Evolutionary conservation across 2,888 invertebrate species (phyloP), one percentile per base, ranked within the genome.

Genomic region (Aquatica leii): DNA sequence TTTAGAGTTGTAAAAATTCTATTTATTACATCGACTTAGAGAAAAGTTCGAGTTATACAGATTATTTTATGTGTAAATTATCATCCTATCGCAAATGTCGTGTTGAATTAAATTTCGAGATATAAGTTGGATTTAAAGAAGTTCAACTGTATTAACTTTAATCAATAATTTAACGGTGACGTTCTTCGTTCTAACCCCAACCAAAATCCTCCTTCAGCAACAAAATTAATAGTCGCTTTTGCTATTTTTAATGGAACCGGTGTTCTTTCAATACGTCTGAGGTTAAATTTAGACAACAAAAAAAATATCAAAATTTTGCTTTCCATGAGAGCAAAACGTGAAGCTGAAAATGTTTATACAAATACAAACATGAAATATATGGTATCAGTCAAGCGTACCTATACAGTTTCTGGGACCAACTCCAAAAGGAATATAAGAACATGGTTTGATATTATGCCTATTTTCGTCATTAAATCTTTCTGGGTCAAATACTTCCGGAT

Each of bases 341-440:
- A 55, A 9, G 20, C 55, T 55, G 4, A 81, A 75, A 18, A 59
- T 87, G 82, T 11, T 81, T 82, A 81, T 74, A 24, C 24, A 24
- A 24, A 24, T 4, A 73, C 0, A 86, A 24, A 24, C 2, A 24
- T 24, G 24, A 4, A 17, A 15, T 9, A 5, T 3, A 9, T 46
- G 14, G 9, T 20, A 1, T 80, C n/a, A n/a, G n/a, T n/a, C n/a
- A n/a, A n/a, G 12, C 4, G 9, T 46, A 6, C 46, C 46, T 5
- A 46, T 46, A 8, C 46, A 46, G n/a, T 18, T 46, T 15, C 46
- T 15, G 17, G 46, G 46, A 2, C 46, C 46, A 3, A 46, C 8
- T 8, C 46, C 46, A 18, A 46, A 46, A 11, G 46, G 46, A 18
- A 46, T 2, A n/a, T 46, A 46, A 17, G 46, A 46, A 6, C 9